Base-by-base conservation (phyloP, 1,140 invertebrate species). In the Asobara japonica region DNA sequence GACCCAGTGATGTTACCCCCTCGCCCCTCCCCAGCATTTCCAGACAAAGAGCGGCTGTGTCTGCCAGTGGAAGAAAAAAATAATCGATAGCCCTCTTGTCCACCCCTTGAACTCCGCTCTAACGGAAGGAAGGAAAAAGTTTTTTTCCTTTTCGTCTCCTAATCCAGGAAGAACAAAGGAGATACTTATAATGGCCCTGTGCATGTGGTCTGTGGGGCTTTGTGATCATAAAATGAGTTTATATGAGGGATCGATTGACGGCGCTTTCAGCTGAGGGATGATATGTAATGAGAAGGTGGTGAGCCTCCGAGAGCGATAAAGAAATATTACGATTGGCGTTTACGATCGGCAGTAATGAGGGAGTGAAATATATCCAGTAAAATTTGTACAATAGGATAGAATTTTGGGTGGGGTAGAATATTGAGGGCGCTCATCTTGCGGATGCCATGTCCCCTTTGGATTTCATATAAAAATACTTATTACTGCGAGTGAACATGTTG, bases 1-100 rank as follows among this genome's bases (percentile, higher is more conserved):
- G 80, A 81, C 80, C 80, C 78, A 81, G 77, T 81, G 76, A 68
- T 79, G 69, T 68, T 70, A n/a, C 71, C 64, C 38, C 38, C 18
- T 16, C n/a, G n/a, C 36, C 18, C n/a, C 36, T 60, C 25, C 16
- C n/a, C 29, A 56, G 51, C 77, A 71, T 77, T 74, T 70, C 75
- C 76, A 78, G 79, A 82, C 80, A 82, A 82, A 82, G 79, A 74
- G 60, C 67, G 71, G 61, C 66, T 75, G 77, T 48, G 79, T 64
- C 73, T 75, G 70, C 74, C 73, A 73, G 78, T 75, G 78, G 74
- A 76, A n/a, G n/a, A n/a, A 48, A 73, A 80, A 80, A 80, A 80
- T 82, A 82, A 82, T 82, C 79, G 79, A 80, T 79, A 73, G 71
- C 56, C 36, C 51, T 72, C 38, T 65, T 41, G 56, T 45, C 41